Percentiles rank a stretch among this genome's conserved stretches.
These are phyloP conservation scores for Gambelia wislizenii DNA, from an alignment of 2,797 vertebrate genomes.

Conservation along the genomic window DNA sequence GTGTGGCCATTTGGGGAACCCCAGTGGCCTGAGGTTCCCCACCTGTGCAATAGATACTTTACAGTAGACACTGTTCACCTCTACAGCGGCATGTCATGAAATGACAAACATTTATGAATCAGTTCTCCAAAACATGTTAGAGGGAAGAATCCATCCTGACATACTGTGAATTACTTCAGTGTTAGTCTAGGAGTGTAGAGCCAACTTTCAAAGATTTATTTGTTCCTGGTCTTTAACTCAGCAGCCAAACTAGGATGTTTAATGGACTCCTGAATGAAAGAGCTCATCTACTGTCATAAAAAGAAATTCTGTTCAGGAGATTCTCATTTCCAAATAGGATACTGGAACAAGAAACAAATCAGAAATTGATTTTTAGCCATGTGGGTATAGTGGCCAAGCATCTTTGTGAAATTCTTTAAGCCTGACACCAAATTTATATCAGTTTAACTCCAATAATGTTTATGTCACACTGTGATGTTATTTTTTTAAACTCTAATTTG, in stretches of 20 bases:
- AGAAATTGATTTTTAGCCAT: neutral
- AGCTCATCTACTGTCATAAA: neutral
- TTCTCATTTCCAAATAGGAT: neutral
- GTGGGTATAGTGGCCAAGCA: neutral
- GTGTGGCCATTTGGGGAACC: too few species aligned
- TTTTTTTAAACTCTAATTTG: neutral
- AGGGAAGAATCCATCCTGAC: slow-evolving; percentile 8
- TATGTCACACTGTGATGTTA: neutral
- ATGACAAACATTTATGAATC: neutral
- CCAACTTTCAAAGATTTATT: neutral
- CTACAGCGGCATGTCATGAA: neutral
- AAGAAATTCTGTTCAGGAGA: neutral
- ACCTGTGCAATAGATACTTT: too few species aligned
- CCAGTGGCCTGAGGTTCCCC: too few species aligned
- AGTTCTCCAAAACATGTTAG: neutral
- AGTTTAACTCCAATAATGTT: neutral
- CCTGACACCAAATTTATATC: neutral
- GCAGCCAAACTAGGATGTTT: neutral
- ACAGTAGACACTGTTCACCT: neutral
- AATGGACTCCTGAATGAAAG: neutral
- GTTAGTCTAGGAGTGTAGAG: neutral
- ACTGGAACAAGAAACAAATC: neutral
- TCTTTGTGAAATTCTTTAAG: neutral
- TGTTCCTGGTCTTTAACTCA: neutral
- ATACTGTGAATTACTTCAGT: neutral